Percentiles rank a stretch among this genome's conserved stretches.
phyloP scores from a whole-genome alignment of 2,113 vertebrate genomes.

The Eublepharis macularius region DNA sequence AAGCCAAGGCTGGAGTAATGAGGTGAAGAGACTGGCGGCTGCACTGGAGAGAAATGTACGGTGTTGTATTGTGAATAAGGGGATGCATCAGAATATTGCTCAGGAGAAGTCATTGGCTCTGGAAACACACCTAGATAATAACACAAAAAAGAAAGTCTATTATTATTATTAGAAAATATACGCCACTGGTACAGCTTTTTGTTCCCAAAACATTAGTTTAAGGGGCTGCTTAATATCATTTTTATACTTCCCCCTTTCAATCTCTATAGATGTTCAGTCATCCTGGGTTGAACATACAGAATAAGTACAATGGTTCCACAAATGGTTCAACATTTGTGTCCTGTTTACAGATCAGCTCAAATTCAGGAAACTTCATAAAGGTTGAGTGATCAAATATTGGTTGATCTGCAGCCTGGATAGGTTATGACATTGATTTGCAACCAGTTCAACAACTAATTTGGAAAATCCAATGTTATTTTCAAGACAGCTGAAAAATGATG shows the following conservation, averaged over 20 bases:
- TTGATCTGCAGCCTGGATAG: background rate
- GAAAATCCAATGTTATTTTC: background rate
- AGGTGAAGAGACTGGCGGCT: constrained; percentile 81
- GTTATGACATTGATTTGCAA: background rate
- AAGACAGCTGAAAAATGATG: background rate
- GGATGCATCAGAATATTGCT: constrained; percentile 85
- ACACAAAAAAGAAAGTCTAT: constrained; percentile 6
- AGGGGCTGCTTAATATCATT: background rate
- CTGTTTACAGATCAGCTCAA: background rate
- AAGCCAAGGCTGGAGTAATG: constrained; percentile 88
- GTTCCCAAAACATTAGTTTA: constrained; percentile 23
- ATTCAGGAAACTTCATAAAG: background rate
- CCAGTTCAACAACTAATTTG: background rate
- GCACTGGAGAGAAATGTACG: constrained; percentile 83
- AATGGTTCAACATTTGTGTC: background rate
- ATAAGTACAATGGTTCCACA: background rate
- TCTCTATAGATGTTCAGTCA: background rate
- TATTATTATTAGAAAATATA: background rate
- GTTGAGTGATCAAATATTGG: background rate
- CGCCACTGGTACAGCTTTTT: constrained; percentile 5
- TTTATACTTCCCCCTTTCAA: background rate
- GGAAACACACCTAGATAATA: constrained; percentile 84
- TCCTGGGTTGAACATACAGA: background rate
- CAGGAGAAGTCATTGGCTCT: constrained; percentile 84
- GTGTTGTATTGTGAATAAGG: constrained; percentile 84